Evolutionary conservation across 2,888 invertebrate species (phyloP), one percentile per base, ranked within the genome.

Genomic region (Pyrochroa serraticornis): DNA sequence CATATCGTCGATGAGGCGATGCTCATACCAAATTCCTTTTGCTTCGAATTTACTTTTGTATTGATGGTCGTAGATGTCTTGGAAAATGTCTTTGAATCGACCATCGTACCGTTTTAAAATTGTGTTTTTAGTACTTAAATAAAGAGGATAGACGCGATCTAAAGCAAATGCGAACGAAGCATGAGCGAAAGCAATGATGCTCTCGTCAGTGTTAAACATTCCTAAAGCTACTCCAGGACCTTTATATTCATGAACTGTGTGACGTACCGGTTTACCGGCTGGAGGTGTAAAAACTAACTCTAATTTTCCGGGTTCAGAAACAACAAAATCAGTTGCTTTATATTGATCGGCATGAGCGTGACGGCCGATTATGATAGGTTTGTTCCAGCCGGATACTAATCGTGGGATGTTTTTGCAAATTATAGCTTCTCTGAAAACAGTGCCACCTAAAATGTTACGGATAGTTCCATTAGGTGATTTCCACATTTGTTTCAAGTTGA

Each of bases 291-390:
- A 98, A 22, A 87, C 85, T 50, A 98, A 82, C 74, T 94, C 92
- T 34, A 99, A 81, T 75, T 88, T 93, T 22, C 98, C 98, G 45
- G 89, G 86, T 5, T 92, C 91, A 45, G 97, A 96, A 0, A 98
- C 93, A 7, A 98, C 85, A 80, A 97, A 96, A 80, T 99, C 98
- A 8, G 95, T 95, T 0, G 97, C 97, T 81, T 94, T 95, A 79
- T 97, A 97, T 79, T 97, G 97, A 82, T 98, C 98, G 34, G 93
- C 98, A 76, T 97, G 94, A 49, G 98, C 98, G 77, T 99, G 98
- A 83, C 98, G 92, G 2, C 98, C 99, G 74, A 99, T 98, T 51
- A 99, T 92, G 68, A 99, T 99, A 5, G 98, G 97, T 73, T 97
- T 91, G 43, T 88, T 89, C 99, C 99, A 99, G 34, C 93, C 90